A percentile compares a stretch with the other conserved stretches of the same genome.
Conservation (phyloP, 1,140 invertebrate species). For the Nasonia vitripennis region DNA sequence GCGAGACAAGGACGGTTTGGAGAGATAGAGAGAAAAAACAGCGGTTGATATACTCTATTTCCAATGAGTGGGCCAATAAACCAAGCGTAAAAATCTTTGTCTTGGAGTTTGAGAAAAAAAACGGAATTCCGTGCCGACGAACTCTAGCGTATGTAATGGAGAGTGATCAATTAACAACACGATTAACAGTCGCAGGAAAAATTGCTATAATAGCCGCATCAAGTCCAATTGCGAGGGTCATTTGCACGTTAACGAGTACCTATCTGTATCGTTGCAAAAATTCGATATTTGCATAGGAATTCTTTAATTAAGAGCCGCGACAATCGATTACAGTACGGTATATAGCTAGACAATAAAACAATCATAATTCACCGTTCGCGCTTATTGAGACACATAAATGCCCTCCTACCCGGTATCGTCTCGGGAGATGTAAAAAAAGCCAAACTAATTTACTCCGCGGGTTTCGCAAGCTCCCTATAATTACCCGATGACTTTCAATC, state of each 20-base stretch:
- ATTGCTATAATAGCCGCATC: background rate
- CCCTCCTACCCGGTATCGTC: background rate
- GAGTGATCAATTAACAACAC: no score
- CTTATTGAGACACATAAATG: background rate
- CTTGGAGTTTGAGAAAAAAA: background rate
- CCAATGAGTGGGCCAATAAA: background rate
- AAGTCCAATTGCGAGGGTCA: background rate
- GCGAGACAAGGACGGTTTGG: background rate
- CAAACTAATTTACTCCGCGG: constrained; percentile 35
- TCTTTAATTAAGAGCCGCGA: constrained; percentile 12
- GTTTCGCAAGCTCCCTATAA: constrained; percentile 22
- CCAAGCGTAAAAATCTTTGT: background rate
- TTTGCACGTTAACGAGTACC: background rate
- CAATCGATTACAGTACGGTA: background rate
- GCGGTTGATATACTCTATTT: constrained; percentile 2
- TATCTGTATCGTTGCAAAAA: background rate
- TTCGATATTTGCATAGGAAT: constrained; percentile 5
- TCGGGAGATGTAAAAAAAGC: constrained; percentile 7
- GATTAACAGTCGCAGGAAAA: background rate
- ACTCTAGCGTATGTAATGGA: background rate
- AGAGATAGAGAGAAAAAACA: background rate
- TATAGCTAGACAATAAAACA: background rate
- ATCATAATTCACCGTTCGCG: constrained; percentile 2
- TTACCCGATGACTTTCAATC: constrained; percentile 50
- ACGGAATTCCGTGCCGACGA: background rate